Conservation (phyloP, 2,888 invertebrate genomes). For the Athetis lepigone region DNA sequence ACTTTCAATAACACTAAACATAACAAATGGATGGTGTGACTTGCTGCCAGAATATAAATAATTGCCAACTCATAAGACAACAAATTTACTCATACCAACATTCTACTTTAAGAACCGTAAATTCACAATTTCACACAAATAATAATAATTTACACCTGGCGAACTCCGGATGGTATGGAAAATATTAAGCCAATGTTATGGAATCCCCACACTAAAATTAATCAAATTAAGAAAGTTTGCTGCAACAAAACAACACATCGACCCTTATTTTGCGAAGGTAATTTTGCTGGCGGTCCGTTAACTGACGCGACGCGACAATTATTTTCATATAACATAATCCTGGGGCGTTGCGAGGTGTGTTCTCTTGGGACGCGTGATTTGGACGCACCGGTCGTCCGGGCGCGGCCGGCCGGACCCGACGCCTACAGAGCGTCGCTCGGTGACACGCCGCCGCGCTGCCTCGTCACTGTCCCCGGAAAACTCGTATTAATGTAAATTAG, state of each 20-base stretch:
- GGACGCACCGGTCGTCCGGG: slow-evolving; percentile 65
- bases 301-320: slow-evolving; percentile 83
- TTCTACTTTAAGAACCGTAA: slow-evolving; percentile 41
- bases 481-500: slow-evolving; percentile 83
- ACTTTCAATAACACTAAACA: not conserved
- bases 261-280: slow-evolving; percentile 81
- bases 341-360: slow-evolving; percentile 80
- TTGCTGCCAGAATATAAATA: not conserved
- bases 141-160: slow-evolving; percentile 51
- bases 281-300: slow-evolving; percentile 77
- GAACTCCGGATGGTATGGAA: slow-evolving; percentile 57
- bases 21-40: not conserved
- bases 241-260: slow-evolving; percentile 77
- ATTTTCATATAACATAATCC: slow-evolving; percentile 88
- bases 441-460: slow-evolving; percentile 64
- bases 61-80: slow-evolving; percentile 13
- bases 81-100: slow-evolving; percentile 26
- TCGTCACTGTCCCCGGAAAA: slow-evolving; percentile 76
- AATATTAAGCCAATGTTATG: slow-evolving; percentile 61
- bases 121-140: slow-evolving; percentile 44
- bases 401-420: slow-evolving; percentile 51
- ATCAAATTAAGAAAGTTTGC: slow-evolving; percentile 82
- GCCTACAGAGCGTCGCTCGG: slow-evolving; percentile 59
- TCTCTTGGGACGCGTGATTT: slow-evolving; percentile 83
- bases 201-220: slow-evolving; percentile 76